Conservation (phyloP, 53 echinoderm and acorn worm genomes). For the Arbacia lixula region DNA sequence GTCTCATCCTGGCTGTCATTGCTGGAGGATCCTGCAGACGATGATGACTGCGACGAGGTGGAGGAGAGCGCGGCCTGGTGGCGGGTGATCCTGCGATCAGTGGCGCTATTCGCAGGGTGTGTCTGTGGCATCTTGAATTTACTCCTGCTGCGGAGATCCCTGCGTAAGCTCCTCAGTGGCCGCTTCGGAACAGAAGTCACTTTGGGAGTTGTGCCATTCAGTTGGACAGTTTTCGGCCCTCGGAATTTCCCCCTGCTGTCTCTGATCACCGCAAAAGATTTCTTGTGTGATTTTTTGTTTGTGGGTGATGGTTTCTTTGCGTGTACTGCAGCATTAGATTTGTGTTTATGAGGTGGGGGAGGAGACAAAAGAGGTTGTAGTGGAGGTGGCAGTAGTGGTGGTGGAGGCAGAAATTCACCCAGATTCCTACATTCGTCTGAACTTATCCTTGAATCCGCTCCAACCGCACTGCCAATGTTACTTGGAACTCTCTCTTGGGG, state of each 20-base stretch:
- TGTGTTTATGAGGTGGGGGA: not conserved
- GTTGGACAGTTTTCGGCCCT: not conserved
- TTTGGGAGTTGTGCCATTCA: constrained; percentile 25
- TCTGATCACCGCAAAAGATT: constrained; percentile 17
- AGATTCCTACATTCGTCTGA: constrained; percentile 23
- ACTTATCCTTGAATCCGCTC: not conserved
- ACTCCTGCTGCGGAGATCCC: constrained; percentile 44
- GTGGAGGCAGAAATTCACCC: constrained; percentile 1
- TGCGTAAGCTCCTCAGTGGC: constrained; percentile 26
- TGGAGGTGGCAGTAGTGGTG: constrained; percentile 10
- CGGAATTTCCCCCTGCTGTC: constrained; percentile 2
- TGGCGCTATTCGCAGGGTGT: not conserved
- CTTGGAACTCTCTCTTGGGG: not conserved
- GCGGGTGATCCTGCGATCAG: constrained; percentile 15
- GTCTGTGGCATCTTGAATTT: constrained; percentile 39
- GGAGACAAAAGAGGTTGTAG: not conserved
- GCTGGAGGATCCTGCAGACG: constrained; percentile 17
- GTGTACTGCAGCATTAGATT: constrained; percentile 42
- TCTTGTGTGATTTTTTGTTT: constrained; percentile 10
- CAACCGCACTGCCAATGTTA: not conserved
- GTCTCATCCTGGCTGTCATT: constrained; percentile 48
- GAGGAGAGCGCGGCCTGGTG: constrained; percentile 3
- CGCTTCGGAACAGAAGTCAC: constrained; percentile 28
- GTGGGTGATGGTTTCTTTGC: not conserved
- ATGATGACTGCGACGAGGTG: not conserved